Percentiles rank a stretch among this genome's conserved stretches.
These are phyloP conservation scores for Aphidoletes aphidimyza DNA, from an alignment of 2,888 invertebrate species.

Conservation along the genomic window DNA sequence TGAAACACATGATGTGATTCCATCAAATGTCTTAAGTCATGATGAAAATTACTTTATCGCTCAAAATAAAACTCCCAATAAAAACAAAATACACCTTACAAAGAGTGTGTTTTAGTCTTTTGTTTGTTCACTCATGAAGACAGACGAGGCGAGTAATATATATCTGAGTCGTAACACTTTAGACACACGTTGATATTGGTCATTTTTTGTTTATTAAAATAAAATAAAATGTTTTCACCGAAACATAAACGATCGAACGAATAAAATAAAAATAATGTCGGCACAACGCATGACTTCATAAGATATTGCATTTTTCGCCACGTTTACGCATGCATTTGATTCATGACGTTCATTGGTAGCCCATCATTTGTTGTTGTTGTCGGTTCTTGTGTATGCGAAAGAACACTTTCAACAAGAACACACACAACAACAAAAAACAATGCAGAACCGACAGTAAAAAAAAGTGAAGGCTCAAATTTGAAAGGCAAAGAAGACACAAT, in stretches of 20 bases:
- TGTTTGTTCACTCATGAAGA: background rate
- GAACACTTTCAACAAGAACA: constrained; percentile 12
- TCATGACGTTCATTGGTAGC: constrained; percentile 25
- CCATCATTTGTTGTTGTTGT: constrained; percentile 3
- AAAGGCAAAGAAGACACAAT: constrained; percentile 52
- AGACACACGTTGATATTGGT: background rate
- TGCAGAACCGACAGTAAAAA: background rate
- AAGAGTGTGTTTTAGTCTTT: background rate
- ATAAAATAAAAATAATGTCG: too few species aligned
- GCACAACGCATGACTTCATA: background rate
- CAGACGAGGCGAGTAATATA: background rate
- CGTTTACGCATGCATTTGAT: background rate
- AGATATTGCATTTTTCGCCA: constrained; percentile 12
- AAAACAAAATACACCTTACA: constrained; percentile 11
- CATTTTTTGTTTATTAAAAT: constrained; percentile 3
- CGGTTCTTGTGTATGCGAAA: background rate
- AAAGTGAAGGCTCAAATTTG: constrained; percentile 35
- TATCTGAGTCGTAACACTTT: background rate
- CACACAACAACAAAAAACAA: background rate
- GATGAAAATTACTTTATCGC: constrained; percentile 25
- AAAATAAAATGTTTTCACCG: background rate
- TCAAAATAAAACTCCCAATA: background rate
- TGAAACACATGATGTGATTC: background rate
- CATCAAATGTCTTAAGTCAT: background rate
- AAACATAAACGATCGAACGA: too few species aligned